A percentile compares a stretch with the other conserved stretches of the same genome.
These are phyloP conservation scores for Solenopsis invicta DNA, from an alignment of 1,140 invertebrate genomes.

Conservation along the genomic window DNA sequence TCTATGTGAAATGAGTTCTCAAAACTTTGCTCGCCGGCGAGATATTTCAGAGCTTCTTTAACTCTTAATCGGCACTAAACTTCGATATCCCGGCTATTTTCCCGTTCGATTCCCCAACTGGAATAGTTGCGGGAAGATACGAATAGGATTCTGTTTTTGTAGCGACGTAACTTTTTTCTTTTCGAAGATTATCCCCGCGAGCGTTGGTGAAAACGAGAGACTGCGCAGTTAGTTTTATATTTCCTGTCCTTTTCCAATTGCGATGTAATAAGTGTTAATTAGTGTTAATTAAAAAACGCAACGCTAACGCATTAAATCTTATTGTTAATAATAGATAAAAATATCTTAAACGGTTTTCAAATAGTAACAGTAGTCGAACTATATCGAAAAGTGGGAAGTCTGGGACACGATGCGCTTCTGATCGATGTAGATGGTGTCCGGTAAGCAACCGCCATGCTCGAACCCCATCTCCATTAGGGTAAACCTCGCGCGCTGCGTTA, in stretches of 20 bases:
- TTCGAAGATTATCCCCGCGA: background rate
- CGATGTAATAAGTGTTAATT: no score
- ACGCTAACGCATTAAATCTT: background rate
- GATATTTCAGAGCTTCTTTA: constrained; percentile 13
- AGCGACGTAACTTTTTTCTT: background rate
- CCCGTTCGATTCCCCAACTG: background rate
- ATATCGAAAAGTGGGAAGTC: background rate
- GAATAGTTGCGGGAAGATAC: background rate
- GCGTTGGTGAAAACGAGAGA: background rate
- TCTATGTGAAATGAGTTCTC: background rate
- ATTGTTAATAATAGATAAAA: background rate
- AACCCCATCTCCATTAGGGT: constrained; percentile 17
- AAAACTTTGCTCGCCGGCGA: constrained; percentile 10
- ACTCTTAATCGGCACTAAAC: constrained; percentile 7
- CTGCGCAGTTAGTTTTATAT: background rate
- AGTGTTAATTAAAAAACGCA: background rate
- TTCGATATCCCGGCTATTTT: background rate
- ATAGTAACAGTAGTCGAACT: background rate
- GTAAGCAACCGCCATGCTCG: constrained; percentile 21
- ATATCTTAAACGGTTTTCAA: background rate
- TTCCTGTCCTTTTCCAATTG: background rate
- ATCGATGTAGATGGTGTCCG: constrained; percentile 12
- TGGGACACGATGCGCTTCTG: background rate
- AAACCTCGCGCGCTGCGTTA: constrained; percentile 30
- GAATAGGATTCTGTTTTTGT: background rate